Evolutionary conservation across 2,888 invertebrate genomes (phyloP).

Genomic region (Uloborus plumipes): DNA sequence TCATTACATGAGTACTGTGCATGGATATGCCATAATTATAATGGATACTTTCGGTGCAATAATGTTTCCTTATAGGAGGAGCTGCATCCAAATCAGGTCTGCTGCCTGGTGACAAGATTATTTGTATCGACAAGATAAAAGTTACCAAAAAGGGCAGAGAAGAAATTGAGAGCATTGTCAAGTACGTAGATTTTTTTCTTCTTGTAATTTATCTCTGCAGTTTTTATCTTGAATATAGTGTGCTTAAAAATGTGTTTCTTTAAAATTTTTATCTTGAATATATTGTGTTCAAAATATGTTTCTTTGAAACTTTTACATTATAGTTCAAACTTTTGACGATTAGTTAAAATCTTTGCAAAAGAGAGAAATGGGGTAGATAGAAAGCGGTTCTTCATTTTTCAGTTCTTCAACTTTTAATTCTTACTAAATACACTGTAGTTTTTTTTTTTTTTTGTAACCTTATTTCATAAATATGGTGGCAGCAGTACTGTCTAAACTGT

Average conservation of each 20-base stretch:
- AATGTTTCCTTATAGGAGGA: conserved; percentile 14
- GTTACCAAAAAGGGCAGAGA: conserved; percentile 50
- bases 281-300: too few species aligned
- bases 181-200: conserved; percentile 16
- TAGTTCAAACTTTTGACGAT: neutral
- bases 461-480: too few species aligned
- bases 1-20: too few species aligned
- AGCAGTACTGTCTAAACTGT: too few species aligned
- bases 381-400: neutral
- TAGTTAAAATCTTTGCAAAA: neutral
- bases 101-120: conserved; percentile 47
- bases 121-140: conserved; percentile 40
- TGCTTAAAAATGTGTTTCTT: too few species aligned
- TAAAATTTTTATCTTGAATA: too few species aligned
- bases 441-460: too few species aligned
- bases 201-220: neutral
- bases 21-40: neutral
- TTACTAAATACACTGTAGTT: too few species aligned
- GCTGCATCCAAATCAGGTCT: conserved; percentile 48
- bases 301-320: neutral
- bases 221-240: too few species aligned
- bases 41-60: neutral
- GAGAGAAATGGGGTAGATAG: neutral
- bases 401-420: too few species aligned
- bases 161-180: conserved; percentile 57